Evolutionary conservation across 2,888 invertebrate genomes (phyloP), one percentile per base, ranked within the genome.

Genomic region (Galerucella calmariensis): DNA sequence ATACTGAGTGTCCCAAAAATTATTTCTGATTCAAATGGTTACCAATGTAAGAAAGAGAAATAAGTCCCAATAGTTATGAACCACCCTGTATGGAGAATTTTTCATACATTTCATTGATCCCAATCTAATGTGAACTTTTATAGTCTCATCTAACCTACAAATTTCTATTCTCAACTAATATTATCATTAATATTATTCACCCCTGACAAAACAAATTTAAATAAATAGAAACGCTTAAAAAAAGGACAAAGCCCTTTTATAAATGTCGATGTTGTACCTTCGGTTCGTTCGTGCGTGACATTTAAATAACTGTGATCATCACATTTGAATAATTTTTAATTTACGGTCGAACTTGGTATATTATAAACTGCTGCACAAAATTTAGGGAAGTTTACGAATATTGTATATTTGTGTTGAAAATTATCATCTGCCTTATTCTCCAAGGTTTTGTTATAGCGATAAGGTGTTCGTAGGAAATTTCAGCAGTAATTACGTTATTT

Each of bases 311-410:
- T 8, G 74, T 82, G 81, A 82, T 84, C 84, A 84, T 82, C 83
- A 83, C 83, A 83, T 83, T 83, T 82, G 81, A 84, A 83, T 83
- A 82, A 83, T 82, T 82, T 82, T 81, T 81, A 83, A 81, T 82
- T 81, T 82, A 80, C 80, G 74, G 77, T 61, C 24, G 5, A 24
- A 35, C 9, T 9, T 62, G 5, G 6, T 35, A 35, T 6, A 27
- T 27, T 20, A 27, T 27, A 27, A 27, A 27, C 27, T 27, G 27
- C 27, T 4, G 27, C 27, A 27, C 27, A 27, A 27, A 27, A 27
- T 2, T 27, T 27, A 27, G 27, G 4, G 5, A 35, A 35, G 35
- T 35, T 6, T 6, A 35, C 35, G 6, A 35, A 35, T 35, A 35
- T 35, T 35, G 2, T 20, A 20, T 27, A 27, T 27, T 27, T 27